Base-by-base conservation (phyloP, 2,888 invertebrate genomes). In the Andrena hattorfiana region DNA sequence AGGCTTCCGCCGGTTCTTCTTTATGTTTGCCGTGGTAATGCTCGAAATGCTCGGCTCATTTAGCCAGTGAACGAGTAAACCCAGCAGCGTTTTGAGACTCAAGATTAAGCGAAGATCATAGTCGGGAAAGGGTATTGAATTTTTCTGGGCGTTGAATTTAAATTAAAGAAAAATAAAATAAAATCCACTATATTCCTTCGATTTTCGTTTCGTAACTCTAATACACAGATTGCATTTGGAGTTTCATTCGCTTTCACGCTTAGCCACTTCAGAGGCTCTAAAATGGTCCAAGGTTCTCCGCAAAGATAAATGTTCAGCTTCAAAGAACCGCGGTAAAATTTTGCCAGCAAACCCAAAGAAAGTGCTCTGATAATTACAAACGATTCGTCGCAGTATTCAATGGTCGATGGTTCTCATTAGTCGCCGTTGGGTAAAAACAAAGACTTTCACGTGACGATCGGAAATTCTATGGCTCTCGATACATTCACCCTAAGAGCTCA, bases 381-480 rank as follows among this genome's bases (percentile, higher is more conserved):
- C 30, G 35, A 49, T 73, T 73, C 42, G 42, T 42, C n/a, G 10
- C n/a, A 8, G 23, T 35, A 10, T 3, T 35, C 13, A 10, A 16
- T 4, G 13, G 4, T 60, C 56, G n/a, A 70, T 48, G 7, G 1
- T 13, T 30, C 42, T 20, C 20, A 3, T 23, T 13, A 54, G 8
- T 4, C 13, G n/a, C 13, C 8, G 5, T 20, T 20, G 20, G 20
- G 48, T 49, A 13, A n/a, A 59, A 60, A 59, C 28, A 2, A 20
- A 8, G 28, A 42, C 70, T 70, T 70, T 70, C 70, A 42, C 59
- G 28, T 16, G 71, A 71, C 6, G 48, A 20, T 23, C 28, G 42
- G 6, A 10, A 20, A n/a, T 59, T 48, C 60, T n/a, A n/a, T 35
- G 60, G n/a, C 48, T 4, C 26, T 49, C 20, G 13, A 35, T n/a